Evolutionary conservation across 2,888 invertebrate genomes (phyloP), one percentile per base, ranked within the genome.

Genomic region (Amiota communis): DNA sequence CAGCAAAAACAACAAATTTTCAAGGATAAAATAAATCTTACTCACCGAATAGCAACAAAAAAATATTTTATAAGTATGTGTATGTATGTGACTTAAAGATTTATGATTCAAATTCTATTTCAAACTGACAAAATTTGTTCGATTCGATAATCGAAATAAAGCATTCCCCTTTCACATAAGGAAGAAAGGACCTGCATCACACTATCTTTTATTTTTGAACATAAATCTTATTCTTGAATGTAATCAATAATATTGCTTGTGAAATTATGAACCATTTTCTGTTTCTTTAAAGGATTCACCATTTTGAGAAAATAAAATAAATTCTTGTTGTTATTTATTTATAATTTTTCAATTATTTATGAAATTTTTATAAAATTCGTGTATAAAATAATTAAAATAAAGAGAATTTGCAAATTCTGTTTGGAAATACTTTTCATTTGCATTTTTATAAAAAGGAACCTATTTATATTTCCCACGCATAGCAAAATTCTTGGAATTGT

Each of bases 31-130:
- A 36, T 36, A 36, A 36, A 36, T 36, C 36, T 36, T 36, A 36
- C 36, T 36, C 36, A 36, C 8, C 36, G 36, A 2, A 36, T 36
- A 2, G 36, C 36, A 36, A 36, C 36, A 36, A 59, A 12, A 59
- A 59, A 59, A 12, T 59, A 8, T n/a, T 59, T 59, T 20, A 20
- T 15, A 23, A 1, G 23, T n/a, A n/a, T n/a, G n/a, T n/a, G n/a
- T n/a, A n/a, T n/a, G n/a, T n/a, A 59, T 59, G 17, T 8, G 59
- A 20, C 11, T 59, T 59, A 20, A 59, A 59, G 59, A 59, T 59
- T 59, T 59, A 59, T 59, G 59, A 59, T 17, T n/a, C 17, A 8
- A 17, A 20, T 59, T 59, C 15, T 59, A 20, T 20, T 17, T n/a
- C 17, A 15, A 17, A 20, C 59, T 59, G 59, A 59, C 17, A 59